Base-by-base conservation (phyloP, 1,140 invertebrate genomes). In the Drosophila tsacasi region DNA sequence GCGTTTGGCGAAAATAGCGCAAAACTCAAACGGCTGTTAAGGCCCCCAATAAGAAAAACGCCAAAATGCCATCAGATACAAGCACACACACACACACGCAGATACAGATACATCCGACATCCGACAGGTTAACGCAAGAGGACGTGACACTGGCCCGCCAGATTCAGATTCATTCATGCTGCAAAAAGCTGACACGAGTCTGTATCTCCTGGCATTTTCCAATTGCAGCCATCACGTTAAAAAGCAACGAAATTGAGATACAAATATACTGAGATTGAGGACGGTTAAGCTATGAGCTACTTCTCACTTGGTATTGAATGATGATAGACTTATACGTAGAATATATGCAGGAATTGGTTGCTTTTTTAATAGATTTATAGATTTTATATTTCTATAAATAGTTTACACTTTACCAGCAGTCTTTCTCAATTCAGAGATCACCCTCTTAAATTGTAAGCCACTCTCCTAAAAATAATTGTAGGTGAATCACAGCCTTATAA, bases 121-220 rank as follows among this genome's bases (percentile, higher is more conserved):
- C 60, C 57, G 69, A 74, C 71, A 74, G 68, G 71, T 74, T 73
- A 74, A 55, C 37, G 30, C 58, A 61, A 63, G 61, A 81, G 77
- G 55, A 83, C 73, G 79, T 82, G 75, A 72, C 59, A 61, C 39
- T 71, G 68, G 55, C 77, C 64, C 57, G 49, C 83, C 57, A 83
- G 63, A 81, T 84, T 81, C 60, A 83, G 63, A 84, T 84, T 81
- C 81, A 87, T 86, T 86, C 83, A 89, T 86, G 76, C 72, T 74
- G 64, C 72, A 80, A 75, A 74, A 76, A 87, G 50, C 65, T 79
- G 79, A 76, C 55, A 76, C 59, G 66, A 63, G 61, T 58, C 58
- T 61, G 75, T 69, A 61, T 75, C 78, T 61, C 49, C 44, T 54
- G 46, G 62, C 62, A 61, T 79, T 71, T 86, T 71, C 66, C 63